Evolutionary conservation across 2,113 vertebrate species (phyloP).

Genomic region (Tragelaphus scriptus): DNA sequence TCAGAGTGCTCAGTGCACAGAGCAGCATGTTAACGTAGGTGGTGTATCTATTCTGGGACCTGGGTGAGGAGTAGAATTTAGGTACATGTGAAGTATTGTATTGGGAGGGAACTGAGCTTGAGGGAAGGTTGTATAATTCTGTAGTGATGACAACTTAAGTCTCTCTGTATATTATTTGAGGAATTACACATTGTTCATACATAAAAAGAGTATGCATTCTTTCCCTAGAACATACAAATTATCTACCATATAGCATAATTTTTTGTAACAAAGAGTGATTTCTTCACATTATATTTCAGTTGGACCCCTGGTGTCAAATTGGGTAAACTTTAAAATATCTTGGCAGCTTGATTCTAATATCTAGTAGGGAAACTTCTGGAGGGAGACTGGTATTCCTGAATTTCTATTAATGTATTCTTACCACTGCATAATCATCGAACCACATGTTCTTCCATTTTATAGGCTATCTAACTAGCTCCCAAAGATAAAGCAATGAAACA

Average conservation of each 20-base stretch:
- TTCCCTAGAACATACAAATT: not conserved
- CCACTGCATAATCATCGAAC: not conserved
- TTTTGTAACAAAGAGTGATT: slow-evolving; percentile 18
- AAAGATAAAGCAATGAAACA: slow-evolving; percentile 34
- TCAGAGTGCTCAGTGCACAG: not conserved
- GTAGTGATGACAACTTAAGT: not conserved
- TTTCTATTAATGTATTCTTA: slow-evolving; percentile 42
- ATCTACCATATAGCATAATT: slow-evolving; percentile 10
- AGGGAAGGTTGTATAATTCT: not conserved
- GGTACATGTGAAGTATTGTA: not conserved
- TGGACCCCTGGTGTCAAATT: slow-evolving; percentile 2
- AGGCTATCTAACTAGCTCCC: slow-evolving; percentile 35
- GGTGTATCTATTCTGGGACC: not conserved
- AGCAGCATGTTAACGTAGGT: not conserved
- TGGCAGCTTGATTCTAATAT: slow-evolving; percentile 50
- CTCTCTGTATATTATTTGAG: not conserved
- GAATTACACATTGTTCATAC: not conserved
- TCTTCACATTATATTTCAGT: not conserved
- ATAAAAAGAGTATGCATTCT: not conserved
- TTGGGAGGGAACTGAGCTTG: not conserved
- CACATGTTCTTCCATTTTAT: slow-evolving; percentile 53
- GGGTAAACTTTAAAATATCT: slow-evolving; percentile 34
- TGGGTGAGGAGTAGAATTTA: not conserved
- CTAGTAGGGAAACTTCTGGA: slow-evolving; percentile 45
- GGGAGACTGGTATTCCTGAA: slow-evolving; percentile 44